These are phyloP conservation scores for Rhinoderma darwinii DNA, from an alignment of 2,113 vertebrate species.

Conservation along the genomic window DNA sequence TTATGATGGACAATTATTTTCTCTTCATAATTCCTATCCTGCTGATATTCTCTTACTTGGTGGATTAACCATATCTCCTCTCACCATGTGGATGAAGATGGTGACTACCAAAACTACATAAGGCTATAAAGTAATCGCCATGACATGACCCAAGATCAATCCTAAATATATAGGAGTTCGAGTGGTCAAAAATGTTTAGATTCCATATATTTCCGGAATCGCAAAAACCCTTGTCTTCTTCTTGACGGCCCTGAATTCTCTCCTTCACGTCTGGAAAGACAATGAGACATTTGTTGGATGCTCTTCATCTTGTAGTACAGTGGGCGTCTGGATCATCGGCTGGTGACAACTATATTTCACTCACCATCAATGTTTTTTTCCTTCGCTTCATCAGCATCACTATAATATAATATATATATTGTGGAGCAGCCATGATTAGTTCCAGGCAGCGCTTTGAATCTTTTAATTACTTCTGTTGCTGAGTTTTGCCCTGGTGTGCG, in stretches of 20 bases:
- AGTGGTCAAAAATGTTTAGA: too few relatives aligned
- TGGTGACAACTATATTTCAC: slow-evolving; percentile 24
- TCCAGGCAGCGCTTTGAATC: slow-evolving; percentile 23
- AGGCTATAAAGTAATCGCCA: background rate
- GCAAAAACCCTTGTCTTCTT: background rate
- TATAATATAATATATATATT: slow-evolving; percentile 19
- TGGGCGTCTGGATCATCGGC: background rate
- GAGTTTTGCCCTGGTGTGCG: slow-evolving; percentile 32
- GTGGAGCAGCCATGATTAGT: slow-evolving; percentile 8
- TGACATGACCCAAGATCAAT: background rate
- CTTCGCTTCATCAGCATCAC: background rate
- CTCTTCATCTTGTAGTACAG: background rate
- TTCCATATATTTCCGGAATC: background rate
- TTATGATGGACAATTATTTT: too few relatives aligned
- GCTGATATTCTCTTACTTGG: too few relatives aligned
- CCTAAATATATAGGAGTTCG: background rate
- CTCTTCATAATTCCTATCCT: too few relatives aligned
- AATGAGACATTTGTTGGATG: background rate
- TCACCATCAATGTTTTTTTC: slow-evolving; percentile 24
- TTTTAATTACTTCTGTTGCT: slow-evolving; percentile 45
- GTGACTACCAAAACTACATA: too few relatives aligned
- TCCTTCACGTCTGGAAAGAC: slow-evolving; percentile 5
- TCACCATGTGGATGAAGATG: too few relatives aligned
- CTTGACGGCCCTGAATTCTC: background rate
- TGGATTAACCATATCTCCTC: too few relatives aligned